These are phyloP conservation scores for Halichondria panicea DNA, from an alignment of 37 sponge, comb jelly and placozoan genomes.

Conservation along the genomic window DNA sequence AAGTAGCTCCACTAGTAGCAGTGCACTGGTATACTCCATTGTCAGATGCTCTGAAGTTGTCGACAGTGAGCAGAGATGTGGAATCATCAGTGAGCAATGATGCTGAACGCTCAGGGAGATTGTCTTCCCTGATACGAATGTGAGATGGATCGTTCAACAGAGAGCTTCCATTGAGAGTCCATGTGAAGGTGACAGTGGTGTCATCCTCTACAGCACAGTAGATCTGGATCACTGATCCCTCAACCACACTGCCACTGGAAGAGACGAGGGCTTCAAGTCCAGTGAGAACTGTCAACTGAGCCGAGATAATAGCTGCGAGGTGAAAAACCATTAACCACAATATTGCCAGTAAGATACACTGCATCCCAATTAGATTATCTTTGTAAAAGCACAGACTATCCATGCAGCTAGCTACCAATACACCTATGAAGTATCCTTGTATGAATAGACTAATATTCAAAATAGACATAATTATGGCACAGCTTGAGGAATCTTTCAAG, in stretches of 20 bases:
- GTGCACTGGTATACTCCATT: constrained; percentile 35
- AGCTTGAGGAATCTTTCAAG: too few species aligned
- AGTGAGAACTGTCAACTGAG: constrained; percentile 6
- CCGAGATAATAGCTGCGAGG: too few species aligned
- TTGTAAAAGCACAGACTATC: too few species aligned
- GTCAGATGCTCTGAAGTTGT: constrained; percentile 13
- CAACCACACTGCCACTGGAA: not conserved
- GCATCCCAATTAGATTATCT: too few species aligned
- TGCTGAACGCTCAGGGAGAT: not conserved
- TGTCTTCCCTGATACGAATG: constrained; percentile 18
- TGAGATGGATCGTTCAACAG: constrained; percentile 29
- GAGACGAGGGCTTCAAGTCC: constrained; percentile 9
- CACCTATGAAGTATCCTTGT: too few species aligned
- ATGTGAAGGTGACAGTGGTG: constrained; percentile 13
- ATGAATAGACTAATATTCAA: too few species aligned
- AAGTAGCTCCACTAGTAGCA: not conserved
- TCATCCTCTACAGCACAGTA: constrained; percentile 18
- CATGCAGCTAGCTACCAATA: too few species aligned
- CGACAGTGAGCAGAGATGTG: constrained; percentile 20
- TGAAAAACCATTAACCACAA: not conserved
- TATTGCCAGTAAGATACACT: too few species aligned
- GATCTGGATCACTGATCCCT: constrained; percentile 37
- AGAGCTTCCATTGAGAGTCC: constrained; percentile 16
- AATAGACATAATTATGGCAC: too few species aligned
- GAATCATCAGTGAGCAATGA: too few species aligned